Evolutionary conservation across 2,797 vertebrate genomes (phyloP).

Genomic region (Phylloscopus collybita): DNA sequence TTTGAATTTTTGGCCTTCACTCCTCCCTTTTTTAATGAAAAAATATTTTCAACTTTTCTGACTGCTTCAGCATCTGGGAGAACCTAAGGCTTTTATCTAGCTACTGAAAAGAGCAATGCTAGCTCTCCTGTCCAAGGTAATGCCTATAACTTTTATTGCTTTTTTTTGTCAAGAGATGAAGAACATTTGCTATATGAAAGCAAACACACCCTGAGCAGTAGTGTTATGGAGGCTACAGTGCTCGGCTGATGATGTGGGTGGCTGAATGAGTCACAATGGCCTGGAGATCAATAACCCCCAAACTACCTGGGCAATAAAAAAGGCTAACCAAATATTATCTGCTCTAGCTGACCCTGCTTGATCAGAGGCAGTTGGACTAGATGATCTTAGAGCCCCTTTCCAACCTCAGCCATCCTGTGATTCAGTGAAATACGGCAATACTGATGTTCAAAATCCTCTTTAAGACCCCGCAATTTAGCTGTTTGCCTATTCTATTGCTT

Average conservation of each 20-base stretch:
- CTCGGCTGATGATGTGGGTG: neutral
- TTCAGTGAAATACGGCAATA: neutral
- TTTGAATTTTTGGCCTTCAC: neutral
- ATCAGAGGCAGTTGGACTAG: fast-evolving
- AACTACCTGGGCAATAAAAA: neutral
- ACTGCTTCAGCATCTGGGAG: neutral
- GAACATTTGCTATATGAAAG: neutral
- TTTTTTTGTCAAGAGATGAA: neutral
- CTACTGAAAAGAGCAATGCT: neutral
- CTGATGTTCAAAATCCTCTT: neutral
- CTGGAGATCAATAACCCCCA: neutral
- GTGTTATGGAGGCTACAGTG: neutral
- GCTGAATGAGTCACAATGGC: neutral
- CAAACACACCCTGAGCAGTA: neutral
- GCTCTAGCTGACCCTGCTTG: neutral
- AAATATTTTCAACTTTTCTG: neutral
- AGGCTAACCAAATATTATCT: neutral
- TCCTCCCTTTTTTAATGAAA: neutral
- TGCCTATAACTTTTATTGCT: neutral
- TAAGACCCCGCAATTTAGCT: neutral
- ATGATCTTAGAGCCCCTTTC: neutral
- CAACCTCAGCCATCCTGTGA: neutral
- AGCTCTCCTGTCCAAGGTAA: neutral
- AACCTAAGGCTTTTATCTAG: neutral
- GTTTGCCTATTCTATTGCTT: neutral